Evolutionary conservation across 2,113 vertebrate genomes (phyloP), one percentile per base, ranked within the genome.

Genomic region (Platichthys flesus): DNA sequence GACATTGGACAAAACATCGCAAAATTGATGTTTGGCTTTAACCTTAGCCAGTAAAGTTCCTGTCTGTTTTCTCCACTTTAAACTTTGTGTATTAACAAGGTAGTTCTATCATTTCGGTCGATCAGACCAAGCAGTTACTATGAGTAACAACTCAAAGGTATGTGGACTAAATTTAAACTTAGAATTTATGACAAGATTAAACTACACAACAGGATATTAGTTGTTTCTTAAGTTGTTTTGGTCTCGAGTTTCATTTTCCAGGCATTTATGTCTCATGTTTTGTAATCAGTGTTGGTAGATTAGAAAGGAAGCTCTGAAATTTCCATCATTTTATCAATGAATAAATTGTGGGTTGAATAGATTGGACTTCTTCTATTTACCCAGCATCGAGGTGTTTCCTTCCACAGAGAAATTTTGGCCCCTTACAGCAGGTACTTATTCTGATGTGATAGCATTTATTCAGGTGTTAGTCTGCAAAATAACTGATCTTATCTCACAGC

Each of bases 401-500:
- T 42, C 23, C 26, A 14, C 23, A 13, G 49, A 13, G 56, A 23
- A n/a, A 83, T 61, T 49, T 16, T 75, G 79, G 59, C 51, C 69
- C 28, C 47, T 60, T 71, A 62, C 31, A 71, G 61, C 58, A 24
- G 54, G 71, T 55, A 74, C 64, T 82, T 73, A 67, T 77, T 78
- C 60, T 60, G 35, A 54, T 60, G 76, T 26, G 71, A 85, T 64
- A 70, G 24, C 66, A 73, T 88, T 76, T 72, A 86, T 78, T 78
- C 79, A 67, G 76, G 62, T 79, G 78, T 76, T 70, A 76, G 67
- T 71, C 67, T 64, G 81, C 75, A 83, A 68, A 82, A 85, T 84
- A 67, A 61, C 75, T 77, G 80, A 85, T 89, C 15, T 72, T 86
- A 79, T 91, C 82, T 81, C 74, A 35, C 40, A 37, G 66, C 59